Conservation (phyloP, 2,888 invertebrate species). For the Dicycla oo region DNA sequence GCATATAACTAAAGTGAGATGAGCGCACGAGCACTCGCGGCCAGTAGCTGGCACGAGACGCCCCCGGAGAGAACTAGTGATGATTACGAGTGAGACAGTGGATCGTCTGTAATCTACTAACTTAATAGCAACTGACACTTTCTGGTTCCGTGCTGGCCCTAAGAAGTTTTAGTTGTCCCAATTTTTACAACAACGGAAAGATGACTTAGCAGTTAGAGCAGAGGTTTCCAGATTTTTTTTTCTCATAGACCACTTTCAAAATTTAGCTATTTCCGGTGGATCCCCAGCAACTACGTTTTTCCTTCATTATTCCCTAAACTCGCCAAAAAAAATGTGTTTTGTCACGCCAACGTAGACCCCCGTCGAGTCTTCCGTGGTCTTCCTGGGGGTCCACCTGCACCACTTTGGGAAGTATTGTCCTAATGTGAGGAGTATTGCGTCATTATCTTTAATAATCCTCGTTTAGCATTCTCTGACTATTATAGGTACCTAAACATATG, state of each 20-base stretch:
- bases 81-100: constrained; percentile 1
- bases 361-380: too few species aligned
- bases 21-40: background rate
- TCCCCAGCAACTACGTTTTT: too few species aligned
- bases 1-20: background rate
- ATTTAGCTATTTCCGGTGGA: too few species aligned
- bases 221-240: too few species aligned
- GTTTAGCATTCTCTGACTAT: background rate
- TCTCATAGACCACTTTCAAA: too few species aligned
- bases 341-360: too few species aligned
- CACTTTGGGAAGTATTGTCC: too few species aligned
- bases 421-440: background rate
- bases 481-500: background rate
- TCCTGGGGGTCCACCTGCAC: too few species aligned
- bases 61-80: background rate
- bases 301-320: too few species aligned
- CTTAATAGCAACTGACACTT: background rate
- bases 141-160: constrained; percentile 14
- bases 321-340: too few species aligned
- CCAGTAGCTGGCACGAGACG: background rate
- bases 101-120: background rate
- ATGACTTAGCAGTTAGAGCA: background rate
- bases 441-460: background rate
- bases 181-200: background rate
- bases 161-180: constrained; percentile 10